These are phyloP conservation scores for Pantherophis vulpinus DNA, from an alignment of 2,797 vertebrate species.

Conservation along the genomic window DNA sequence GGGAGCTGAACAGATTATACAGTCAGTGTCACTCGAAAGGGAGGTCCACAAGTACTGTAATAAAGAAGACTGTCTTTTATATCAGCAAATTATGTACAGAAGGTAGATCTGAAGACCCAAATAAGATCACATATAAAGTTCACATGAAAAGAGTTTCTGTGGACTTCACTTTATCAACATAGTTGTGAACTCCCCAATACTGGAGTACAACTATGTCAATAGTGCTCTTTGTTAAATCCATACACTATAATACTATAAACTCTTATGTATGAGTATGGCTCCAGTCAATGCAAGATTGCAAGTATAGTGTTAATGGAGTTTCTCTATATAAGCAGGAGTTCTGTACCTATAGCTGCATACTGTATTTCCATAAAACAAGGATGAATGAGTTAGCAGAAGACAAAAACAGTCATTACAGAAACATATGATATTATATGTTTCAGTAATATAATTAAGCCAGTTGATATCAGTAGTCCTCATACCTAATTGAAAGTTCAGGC, in stretches of 20 bases:
- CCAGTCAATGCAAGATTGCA: neutral
- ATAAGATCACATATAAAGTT: neutral
- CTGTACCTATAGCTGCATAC: neutral
- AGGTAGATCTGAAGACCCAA: neutral
- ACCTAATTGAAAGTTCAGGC: neutral
- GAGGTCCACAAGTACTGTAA: neutral
- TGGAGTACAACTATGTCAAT: neutral
- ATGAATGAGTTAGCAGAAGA: neutral
- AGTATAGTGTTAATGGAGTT: neutral
- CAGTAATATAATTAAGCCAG: neutral
- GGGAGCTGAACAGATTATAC: neutral
- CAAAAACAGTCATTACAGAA: neutral
- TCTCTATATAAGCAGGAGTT: neutral
- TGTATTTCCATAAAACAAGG: neutral
- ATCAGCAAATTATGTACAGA: neutral
- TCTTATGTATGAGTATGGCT: neutral
- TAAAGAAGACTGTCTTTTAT: neutral
- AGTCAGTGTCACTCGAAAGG: neutral
- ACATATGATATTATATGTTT: neutral
- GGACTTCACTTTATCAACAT: neutral
- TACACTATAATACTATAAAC: neutral
- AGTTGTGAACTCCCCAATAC: neutral
- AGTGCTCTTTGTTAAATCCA: neutral
- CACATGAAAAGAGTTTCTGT: constrained; percentile 9
- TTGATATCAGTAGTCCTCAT: neutral